Evolutionary conservation across 2,113 vertebrate genomes (phyloP).

Genomic region (Cyprinodon brontotheroides): DNA sequence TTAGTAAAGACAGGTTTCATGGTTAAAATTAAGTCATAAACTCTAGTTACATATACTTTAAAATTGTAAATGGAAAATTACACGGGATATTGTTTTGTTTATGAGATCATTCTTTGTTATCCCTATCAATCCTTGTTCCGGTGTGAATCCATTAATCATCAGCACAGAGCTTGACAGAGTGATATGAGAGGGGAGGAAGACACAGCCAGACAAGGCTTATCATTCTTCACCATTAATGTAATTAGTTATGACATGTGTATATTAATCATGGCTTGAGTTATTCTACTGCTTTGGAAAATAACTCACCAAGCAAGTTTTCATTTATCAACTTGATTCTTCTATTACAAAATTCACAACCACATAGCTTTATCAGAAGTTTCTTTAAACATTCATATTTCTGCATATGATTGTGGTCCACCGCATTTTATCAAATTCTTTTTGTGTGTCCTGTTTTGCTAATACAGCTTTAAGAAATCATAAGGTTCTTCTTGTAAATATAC

Average conservation of each 20-base stretch:
- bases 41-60: neutral
- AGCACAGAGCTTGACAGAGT: slow-evolving; percentile 41
- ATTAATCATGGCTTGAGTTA: slow-evolving; percentile 60
- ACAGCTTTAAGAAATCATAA: no score
- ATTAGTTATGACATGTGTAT: slow-evolving; percentile 72
- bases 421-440: no score
- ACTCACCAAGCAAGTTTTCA: slow-evolving; percentile 57
- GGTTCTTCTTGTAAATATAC: no score
- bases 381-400: neutral
- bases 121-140: slow-evolving; percentile 5
- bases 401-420: no score
- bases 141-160: slow-evolving; percentile 41
- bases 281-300: slow-evolving; percentile 57
- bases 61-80: neutral
- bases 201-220: slow-evolving; percentile 52
- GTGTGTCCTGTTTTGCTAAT: no score
- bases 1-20: neutral
- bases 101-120: slow-evolving; percentile 21
- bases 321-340: slow-evolving; percentile 43
- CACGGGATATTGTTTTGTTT: slow-evolving; percentile 5
- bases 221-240: slow-evolving; percentile 63
- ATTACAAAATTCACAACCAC: slow-evolving; percentile 24
- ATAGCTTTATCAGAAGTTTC: neutral
- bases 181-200: slow-evolving; percentile 45
- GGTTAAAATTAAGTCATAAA: neutral